Evolutionary conservation across 2,113 vertebrate species (phyloP), one percentile per base, ranked within the genome.

Genomic region (Diadophis punctatus): DNA sequence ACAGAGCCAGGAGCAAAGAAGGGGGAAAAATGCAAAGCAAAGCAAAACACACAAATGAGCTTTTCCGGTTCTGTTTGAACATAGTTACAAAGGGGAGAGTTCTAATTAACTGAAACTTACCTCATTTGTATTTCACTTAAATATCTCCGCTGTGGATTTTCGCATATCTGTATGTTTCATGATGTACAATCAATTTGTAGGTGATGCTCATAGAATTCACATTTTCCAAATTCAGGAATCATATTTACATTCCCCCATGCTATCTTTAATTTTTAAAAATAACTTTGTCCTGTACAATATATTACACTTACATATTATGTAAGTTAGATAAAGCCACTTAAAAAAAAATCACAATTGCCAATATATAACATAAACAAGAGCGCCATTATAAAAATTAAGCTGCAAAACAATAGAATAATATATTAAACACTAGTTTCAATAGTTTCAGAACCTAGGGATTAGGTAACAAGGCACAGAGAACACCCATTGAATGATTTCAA

Each of bases 21-120:
- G 53, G 10, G 55, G 7, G 58, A 84, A 5, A 14, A 91, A 58
- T 43, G 30, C 80, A 18, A 94, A 94, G 0, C 12, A 91, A 88
- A 91, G 49, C 7, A 89, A 27, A 91, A 93, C 86, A 68, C 8
- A 91, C 88, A 92, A 68, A 89, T 53, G 34, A 63, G 93, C 53
- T 63, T 68, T 48, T 56, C 46, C 46, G n/a, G 27, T 91, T n/a
- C 14, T 85, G 87, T 93, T 93, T 93, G 92, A 63, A 90, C 74
- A 93, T 43, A 49, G 68, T 63, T 86, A 85, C 53, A 90, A 89
- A 86, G 34, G 56, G 34, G 74, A 63, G 90, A 43, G 25, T 91
- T 63, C 52, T 93, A 95, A 91, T 39, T 34, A 94, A 87, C 43
- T 80, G 25, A 92, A 92, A 86, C 60, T 86, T 91, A 34, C 6